Percentiles rank a stretch among this genome's conserved stretches.
These are phyloP conservation scores for Microcebus ravelobensis DNA, from an alignment of 2,113 vertebrate species.

Conservation along the genomic window DNA sequence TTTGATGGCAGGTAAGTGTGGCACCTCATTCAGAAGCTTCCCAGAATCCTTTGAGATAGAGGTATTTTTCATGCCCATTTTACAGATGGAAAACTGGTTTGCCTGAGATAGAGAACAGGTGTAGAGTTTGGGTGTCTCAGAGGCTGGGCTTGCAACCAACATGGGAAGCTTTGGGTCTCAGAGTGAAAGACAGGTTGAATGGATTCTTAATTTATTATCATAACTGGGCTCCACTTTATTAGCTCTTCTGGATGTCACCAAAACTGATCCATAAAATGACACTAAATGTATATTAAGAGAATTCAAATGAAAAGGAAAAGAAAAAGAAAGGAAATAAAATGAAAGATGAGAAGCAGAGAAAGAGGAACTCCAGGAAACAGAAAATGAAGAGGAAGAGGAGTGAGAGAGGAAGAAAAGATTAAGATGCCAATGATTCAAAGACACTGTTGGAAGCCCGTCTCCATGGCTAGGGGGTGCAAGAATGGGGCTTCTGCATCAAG, in stretches of 20 bases:
- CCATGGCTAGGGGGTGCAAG: too few relatives aligned
- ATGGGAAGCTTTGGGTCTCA: neutral
- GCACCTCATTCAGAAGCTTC: neutral
- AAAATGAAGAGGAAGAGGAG: neutral
- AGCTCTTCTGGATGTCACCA: neutral
- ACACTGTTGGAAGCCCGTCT: neutral
- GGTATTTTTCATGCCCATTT: neutral
- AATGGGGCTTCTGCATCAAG: too few relatives aligned
- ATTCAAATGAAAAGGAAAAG: neutral
- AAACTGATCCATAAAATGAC: neutral
- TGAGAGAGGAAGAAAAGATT: neutral
- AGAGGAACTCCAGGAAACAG: neutral
- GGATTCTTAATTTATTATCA: neutral
- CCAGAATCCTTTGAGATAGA: neutral
- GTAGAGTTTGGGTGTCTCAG: neutral
- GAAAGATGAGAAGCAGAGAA: neutral
- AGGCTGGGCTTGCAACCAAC: neutral
- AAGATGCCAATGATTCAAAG: neutral
- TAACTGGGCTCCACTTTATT: neutral
- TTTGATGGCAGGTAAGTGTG: neutral
- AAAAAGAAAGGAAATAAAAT: neutral
- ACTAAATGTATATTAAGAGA: neutral
- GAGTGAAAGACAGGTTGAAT: neutral
- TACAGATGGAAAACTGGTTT: neutral
- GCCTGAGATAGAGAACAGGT: neutral